Conservation (phyloP, 2,113 vertebrate species). For the Halcyon malimbica region DNA sequence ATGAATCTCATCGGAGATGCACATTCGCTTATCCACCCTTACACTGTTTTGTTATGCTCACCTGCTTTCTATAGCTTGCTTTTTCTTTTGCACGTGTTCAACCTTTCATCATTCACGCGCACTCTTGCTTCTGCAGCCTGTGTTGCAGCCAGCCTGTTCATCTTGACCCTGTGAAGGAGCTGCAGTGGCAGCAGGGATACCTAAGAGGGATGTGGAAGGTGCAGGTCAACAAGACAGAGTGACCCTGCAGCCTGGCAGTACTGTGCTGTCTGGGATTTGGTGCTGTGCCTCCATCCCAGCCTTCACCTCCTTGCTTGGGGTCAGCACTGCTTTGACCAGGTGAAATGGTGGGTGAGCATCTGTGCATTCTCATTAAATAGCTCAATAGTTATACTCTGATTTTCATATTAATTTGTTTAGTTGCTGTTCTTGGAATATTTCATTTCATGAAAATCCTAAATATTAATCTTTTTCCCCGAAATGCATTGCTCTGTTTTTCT, state of each 20-base stretch:
- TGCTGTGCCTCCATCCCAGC: too few relatives aligned
- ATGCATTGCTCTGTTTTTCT: neutral
- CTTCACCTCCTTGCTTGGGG: neutral
- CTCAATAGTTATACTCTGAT: neutral
- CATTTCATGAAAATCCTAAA: neutral
- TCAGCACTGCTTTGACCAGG: neutral
- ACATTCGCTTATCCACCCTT: neutral
- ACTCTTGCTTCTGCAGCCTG: neutral
- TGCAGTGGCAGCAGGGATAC: neutral
- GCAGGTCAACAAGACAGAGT: neutral
- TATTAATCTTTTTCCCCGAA: neutral
- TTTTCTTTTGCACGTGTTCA: rapidly evolving
- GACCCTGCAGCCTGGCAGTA: neutral
- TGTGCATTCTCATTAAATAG: rapidly evolving
- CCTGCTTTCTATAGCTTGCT: neutral
- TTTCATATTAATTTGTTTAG: neutral
- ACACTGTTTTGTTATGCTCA: rapidly evolving
- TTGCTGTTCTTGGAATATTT: neutral
- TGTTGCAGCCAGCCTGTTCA: neutral
- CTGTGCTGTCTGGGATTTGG: neutral
- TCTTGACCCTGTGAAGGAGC: neutral
- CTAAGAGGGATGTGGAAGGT: neutral
- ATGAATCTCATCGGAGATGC: neutral
- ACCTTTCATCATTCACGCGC: neutral
- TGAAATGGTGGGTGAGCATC: neutral